phyloP scores from a whole-genome alignment of 2,113 vertebrate genomes.

The Chauna torquata region DNA sequence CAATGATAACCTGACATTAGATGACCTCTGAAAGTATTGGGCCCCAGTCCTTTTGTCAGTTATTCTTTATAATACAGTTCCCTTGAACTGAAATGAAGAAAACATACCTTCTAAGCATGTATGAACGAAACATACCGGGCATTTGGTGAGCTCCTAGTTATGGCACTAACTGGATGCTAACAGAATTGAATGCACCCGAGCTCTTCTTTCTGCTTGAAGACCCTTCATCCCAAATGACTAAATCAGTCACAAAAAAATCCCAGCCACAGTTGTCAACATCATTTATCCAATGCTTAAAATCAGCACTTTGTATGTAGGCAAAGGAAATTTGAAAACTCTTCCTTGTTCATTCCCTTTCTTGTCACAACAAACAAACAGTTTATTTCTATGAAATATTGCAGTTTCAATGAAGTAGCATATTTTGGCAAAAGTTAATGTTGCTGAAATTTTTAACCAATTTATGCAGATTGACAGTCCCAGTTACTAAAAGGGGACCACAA shows the following conservation, averaged over 20 bases:
- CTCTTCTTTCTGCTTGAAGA: neutral
- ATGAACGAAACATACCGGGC: fast-evolving
- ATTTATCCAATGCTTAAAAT: neutral
- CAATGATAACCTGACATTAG: neutral
- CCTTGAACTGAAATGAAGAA: neutral
- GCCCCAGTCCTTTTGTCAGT: neutral
- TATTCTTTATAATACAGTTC: neutral
- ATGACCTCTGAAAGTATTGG: neutral
- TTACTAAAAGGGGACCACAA: neutral
- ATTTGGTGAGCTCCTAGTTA: neutral
- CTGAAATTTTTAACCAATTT: neutral
- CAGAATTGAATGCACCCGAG: neutral
- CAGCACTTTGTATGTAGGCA: neutral
- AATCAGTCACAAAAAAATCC: neutral
- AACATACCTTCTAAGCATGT: neutral
- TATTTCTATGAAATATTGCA: neutral
- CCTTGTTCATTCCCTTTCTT: neutral
- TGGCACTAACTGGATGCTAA: neutral
- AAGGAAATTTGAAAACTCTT: neutral
- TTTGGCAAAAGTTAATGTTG: neutral
- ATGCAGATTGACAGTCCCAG: neutral
- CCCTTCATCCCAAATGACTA: neutral
- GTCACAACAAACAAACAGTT: neutral
- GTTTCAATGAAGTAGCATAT: neutral
- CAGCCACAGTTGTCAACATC: neutral